These are phyloP conservation scores for Protobothrops flavoviridis DNA, from an alignment of 2,113 vertebrate species.

Conservation along the genomic window DNA sequence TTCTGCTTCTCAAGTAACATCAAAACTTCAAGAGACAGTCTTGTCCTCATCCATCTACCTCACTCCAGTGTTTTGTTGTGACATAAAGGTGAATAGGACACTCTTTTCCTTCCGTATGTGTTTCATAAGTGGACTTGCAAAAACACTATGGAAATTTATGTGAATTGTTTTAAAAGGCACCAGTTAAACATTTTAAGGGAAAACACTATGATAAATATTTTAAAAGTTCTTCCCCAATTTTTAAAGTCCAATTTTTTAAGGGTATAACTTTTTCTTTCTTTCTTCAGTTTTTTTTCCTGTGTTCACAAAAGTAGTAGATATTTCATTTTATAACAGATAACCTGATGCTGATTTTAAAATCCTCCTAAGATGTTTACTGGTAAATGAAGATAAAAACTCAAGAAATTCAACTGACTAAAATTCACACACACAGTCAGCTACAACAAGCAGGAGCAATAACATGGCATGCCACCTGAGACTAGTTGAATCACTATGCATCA, in stretches of 20 bases:
- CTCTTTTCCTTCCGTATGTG: background rate
- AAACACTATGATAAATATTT: background rate
- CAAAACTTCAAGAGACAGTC: background rate
- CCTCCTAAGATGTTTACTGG: background rate
- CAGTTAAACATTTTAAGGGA: background rate
- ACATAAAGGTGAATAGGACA: background rate
- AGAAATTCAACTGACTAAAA: background rate
- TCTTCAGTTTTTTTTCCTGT: background rate
- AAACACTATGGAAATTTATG: background rate
- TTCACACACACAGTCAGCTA: background rate
- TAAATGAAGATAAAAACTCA: background rate
- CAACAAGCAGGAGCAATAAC: background rate
- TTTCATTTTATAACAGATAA: constrained; percentile 11
- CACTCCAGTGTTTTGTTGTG: background rate
- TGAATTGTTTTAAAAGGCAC: background rate
- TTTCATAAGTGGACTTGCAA: background rate
- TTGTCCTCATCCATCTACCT: background rate
- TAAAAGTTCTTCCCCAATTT: background rate
- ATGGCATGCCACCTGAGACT: background rate
- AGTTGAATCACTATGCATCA: background rate
- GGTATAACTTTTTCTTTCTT: constrained; percentile 1
- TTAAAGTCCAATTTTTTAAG: background rate
- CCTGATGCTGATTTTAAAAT: constrained; percentile 9
- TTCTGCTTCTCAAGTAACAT: background rate
- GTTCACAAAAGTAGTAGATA: constrained; percentile 7